Percentiles rank a stretch among this genome's conserved stretches.
phyloP scores from a whole-genome alignment of 2,888 invertebrate species.

The Pogonocherus hispidulus region DNA sequence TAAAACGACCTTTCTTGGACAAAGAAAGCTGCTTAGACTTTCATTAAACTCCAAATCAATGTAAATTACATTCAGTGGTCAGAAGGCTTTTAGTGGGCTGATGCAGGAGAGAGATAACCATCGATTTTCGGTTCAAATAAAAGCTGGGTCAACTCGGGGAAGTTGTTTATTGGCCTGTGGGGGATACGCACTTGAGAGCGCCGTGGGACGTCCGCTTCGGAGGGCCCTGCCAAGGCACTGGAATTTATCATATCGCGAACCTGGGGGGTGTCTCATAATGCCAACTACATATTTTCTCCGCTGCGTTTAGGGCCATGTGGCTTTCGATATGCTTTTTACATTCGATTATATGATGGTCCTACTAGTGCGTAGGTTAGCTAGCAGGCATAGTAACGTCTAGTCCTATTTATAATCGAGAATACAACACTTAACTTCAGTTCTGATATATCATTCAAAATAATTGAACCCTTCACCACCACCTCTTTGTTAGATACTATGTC shows the following conservation, averaged over 20 bases:
- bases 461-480: too few species aligned
- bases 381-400: too few species aligned
- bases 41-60: slow-evolving; percentile 66
- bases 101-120: slow-evolving; percentile 28
- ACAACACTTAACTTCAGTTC: too few species aligned
- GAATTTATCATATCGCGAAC: slow-evolving; percentile 25
- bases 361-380: too few species aligned
- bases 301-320: background rate
- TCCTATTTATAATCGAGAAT: too few species aligned
- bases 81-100: slow-evolving; percentile 59
- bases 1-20: slow-evolving; percentile 9
- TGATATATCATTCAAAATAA: too few species aligned
- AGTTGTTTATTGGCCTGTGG: slow-evolving; percentile 31
- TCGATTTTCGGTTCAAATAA: slow-evolving; percentile 31
- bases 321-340: background rate
- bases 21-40: slow-evolving; percentile 63
- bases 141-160: slow-evolving; percentile 30
- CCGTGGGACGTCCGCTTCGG: slow-evolving; percentile 25
- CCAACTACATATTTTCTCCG: slow-evolving; percentile 18
- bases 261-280: slow-evolving; percentile 23
- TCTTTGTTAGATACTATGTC: too few species aligned
- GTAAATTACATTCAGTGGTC: slow-evolving; percentile 66
- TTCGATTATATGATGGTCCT: background rate
- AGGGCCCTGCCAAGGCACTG: slow-evolving; percentile 10
- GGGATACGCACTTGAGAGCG: slow-evolving; percentile 26